Conservation (phyloP, 2,797 vertebrate species). For the Epinephelus coioides region DNA sequence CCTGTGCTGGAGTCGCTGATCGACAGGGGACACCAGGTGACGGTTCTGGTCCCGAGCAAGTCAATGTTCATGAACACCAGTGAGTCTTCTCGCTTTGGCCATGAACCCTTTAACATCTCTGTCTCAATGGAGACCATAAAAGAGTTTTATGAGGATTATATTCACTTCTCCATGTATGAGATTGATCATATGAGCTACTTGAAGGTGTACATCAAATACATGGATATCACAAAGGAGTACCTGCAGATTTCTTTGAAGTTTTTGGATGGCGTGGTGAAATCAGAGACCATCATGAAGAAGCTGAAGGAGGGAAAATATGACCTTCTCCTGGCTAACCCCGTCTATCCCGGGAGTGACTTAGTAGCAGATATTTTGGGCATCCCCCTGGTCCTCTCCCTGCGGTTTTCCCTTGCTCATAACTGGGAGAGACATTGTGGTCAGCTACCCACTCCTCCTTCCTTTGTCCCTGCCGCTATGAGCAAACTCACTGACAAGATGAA, state of each 20-base stretch:
- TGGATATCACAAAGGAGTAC: conserved; percentile 52
- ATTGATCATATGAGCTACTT: conserved; percentile 80
- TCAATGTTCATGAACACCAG: conserved; percentile 82
- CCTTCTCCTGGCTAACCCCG: conserved; percentile 87
- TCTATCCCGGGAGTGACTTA: conserved; percentile 87
- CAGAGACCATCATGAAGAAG: conserved; percentile 81
- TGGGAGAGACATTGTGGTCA: conserved; percentile 90
- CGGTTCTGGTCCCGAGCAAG: conserved; percentile 76
- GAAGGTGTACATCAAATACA: conserved; percentile 79
- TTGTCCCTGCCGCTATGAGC: conserved; percentile 83
- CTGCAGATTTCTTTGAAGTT: conserved; percentile 57
- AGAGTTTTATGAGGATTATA: conserved; percentile 22
- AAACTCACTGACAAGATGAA: conserved; percentile 89
- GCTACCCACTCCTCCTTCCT: conserved; percentile 87
- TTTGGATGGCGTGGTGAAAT: conserved; percentile 84
- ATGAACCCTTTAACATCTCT: conserved; percentile 70
- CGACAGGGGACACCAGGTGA: conserved; percentile 85
- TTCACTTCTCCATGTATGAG: conserved; percentile 75
- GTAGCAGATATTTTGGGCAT: conserved; percentile 84
- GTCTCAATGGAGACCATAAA: conserved; percentile 43
- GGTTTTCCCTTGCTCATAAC: conserved; percentile 85
- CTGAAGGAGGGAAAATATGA: conserved; percentile 83
- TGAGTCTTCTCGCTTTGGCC: conserved; percentile 60
- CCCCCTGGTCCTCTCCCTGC: conserved; percentile 86
- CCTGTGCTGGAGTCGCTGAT: conserved; percentile 82